Conservation (phyloP, 2,113 vertebrate species). For the Proteles cristata region DNA sequence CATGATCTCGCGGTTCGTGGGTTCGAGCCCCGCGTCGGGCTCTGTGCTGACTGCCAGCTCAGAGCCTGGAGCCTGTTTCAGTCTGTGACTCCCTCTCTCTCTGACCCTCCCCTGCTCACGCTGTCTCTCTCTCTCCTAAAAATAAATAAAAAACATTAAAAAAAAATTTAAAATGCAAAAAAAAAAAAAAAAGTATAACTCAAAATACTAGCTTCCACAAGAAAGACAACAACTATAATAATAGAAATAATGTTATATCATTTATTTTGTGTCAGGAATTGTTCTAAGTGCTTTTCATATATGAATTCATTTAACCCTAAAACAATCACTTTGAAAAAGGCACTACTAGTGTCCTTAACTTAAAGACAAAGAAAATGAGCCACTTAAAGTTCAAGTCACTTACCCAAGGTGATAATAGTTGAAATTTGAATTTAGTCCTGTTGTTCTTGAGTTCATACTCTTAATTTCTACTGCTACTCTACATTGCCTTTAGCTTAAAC, state of each 20-base stretch:
- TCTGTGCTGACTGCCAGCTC: too few species aligned
- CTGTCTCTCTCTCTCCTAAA: too few species aligned
- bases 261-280: constrained; percentile 27
- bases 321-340: not conserved
- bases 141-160: too few species aligned
- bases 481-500: not conserved
- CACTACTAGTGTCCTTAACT: not conserved
- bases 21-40: too few species aligned
- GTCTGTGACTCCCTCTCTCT: too few species aligned
- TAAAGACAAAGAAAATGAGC: constrained; percentile 1
- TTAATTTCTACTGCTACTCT: not conserved
- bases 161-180: too few species aligned
- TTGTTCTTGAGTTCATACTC: not conserved
- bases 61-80: too few species aligned
- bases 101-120: too few species aligned
- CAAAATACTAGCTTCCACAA: not conserved
- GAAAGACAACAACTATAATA: not conserved
- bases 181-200: constrained; percentile 6
- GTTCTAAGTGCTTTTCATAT: constrained; percentile 47
- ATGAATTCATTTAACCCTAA: constrained; percentile 40
- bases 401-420: not conserved
- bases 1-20: too few species aligned
- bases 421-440: not conserved
- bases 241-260: constrained; percentile 31
- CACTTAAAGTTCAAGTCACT: not conserved